A percentile compares a stretch with the other conserved stretches of the same genome.
phyloP scores from a whole-genome alignment of 2,888 invertebrate genomes.

The Mesodorylaimus sp. region DNA sequence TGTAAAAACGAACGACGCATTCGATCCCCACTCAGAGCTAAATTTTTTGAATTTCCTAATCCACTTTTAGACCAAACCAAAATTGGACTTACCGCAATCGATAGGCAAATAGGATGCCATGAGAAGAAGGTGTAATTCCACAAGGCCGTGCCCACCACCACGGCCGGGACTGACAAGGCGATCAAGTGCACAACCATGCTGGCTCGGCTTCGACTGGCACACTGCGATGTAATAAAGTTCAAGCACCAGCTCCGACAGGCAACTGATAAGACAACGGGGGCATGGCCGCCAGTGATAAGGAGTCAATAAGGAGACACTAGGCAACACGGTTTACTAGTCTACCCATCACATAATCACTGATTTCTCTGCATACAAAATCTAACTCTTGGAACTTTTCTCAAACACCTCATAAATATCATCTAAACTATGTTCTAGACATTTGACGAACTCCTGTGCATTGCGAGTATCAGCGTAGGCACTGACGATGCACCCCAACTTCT shows the following conservation, averaged over 20 bases:
- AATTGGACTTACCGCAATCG: conserved; percentile 25
- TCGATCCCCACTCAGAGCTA: background rate
- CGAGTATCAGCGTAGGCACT: conserved; percentile 55
- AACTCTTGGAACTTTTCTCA: conserved; percentile 3
- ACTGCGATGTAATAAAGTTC: too few species aligned
- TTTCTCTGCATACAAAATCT: background rate
- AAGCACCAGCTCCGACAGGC: too few species aligned
- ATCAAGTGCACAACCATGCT: conserved; percentile 4
- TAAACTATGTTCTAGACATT: conserved; percentile 51
- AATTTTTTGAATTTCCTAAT: background rate
- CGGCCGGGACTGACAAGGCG: conserved; percentile 27
- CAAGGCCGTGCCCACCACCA: conserved; percentile 14
- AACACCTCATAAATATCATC: conserved; percentile 43
- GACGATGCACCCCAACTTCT: conserved; percentile 60
- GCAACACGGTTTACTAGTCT: too few species aligned
- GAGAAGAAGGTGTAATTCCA: conserved; percentile 27
- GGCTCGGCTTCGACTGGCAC: too few species aligned
- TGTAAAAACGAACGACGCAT: too few species aligned
- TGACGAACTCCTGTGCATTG: conserved; percentile 51
- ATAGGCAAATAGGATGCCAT: conserved; percentile 34
- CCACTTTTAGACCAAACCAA: background rate
- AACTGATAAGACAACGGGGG: too few species aligned
- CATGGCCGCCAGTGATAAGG: too few species aligned
- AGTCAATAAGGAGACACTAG: too few species aligned
- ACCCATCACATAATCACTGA: too few species aligned